These are phyloP conservation scores for Ceyx melanurus DNA, from an alignment of 2,113 vertebrate species.

Conservation along the genomic window DNA sequence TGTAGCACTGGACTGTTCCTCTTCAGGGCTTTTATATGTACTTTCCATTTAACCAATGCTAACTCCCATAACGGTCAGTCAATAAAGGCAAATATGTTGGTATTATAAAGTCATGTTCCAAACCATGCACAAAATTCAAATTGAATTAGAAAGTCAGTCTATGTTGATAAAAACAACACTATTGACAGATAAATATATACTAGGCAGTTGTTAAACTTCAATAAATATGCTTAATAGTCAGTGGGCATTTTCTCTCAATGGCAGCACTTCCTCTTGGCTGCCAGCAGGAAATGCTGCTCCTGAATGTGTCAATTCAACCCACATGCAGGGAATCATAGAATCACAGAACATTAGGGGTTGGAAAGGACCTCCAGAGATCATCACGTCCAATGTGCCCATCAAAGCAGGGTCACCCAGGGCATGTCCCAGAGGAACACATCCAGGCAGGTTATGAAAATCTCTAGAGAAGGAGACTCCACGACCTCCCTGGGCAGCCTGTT, in stretches of 20 bases:
- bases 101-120: slow-evolving; percentile 8
- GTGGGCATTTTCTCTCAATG: slow-evolving; percentile 1
- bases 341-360: too few species aligned
- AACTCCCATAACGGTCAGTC: slow-evolving; percentile 9
- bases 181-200: slow-evolving; percentile 30
- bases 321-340: background rate
- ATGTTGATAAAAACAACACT: background rate
- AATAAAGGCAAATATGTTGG: background rate
- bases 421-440: too few species aligned
- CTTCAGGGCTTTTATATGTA: background rate
- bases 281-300: slow-evolving; percentile 49
- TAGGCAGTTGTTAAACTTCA: slow-evolving; percentile 22
- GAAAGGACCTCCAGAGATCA: too few species aligned
- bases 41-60: background rate
- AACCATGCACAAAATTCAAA: background rate
- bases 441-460: too few species aligned
- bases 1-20: background rate
- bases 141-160: slow-evolving; percentile 30
- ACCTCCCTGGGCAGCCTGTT: too few species aligned
- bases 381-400: too few species aligned
- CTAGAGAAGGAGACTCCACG: too few species aligned
- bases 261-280: slow-evolving; percentile 24
- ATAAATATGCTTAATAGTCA: slow-evolving; percentile 52
- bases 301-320: slow-evolving; percentile 44
- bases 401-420: too few species aligned